These are phyloP conservation scores for Subacronicta megacephala DNA, from an alignment of 2,888 invertebrate genomes.

Conservation along the genomic window DNA sequence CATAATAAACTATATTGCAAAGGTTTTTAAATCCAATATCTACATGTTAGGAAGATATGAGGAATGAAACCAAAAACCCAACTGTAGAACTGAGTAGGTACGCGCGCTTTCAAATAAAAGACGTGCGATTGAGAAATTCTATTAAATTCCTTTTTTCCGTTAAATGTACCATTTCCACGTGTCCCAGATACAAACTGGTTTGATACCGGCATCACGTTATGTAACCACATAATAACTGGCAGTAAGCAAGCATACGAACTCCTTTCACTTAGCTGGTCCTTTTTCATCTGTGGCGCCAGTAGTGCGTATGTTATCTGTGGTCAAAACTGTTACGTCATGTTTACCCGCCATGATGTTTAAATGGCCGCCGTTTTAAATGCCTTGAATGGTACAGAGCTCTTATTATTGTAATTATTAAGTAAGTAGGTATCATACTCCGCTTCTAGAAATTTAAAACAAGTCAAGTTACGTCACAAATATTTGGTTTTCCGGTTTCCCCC, in stretches of 20 bases:
- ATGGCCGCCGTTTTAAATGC: slow-evolving; percentile 2
- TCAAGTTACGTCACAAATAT: slow-evolving; percentile 22
- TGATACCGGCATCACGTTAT: slow-evolving; percentile 61
- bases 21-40: too few species aligned
- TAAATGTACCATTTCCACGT: slow-evolving; percentile 48
- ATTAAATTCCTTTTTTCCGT: slow-evolving; percentile 33
- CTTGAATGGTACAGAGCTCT: not conserved
- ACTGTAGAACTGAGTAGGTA: slow-evolving; percentile 20
- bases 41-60: too few species aligned
- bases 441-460: too few species aligned
- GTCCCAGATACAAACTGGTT: slow-evolving; percentile 57
- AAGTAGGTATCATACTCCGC: too few species aligned
- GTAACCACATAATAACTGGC: slow-evolving; percentile 63
- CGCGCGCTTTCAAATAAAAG: slow-evolving; percentile 25
- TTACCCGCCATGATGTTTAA: not conserved
- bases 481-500: slow-evolving; percentile 28
- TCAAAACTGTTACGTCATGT: slow-evolving; percentile 43
- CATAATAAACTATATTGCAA: too few species aligned
- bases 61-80: too few species aligned
- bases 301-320: slow-evolving; percentile 55
- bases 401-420: too few species aligned
- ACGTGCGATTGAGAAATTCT: slow-evolving; percentile 21
- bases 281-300: slow-evolving; percentile 68
- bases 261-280: slow-evolving; percentile 75
- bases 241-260: slow-evolving; percentile 59